These are phyloP conservation scores for Ruditapes philippinarum DNA, from an alignment of 1,140 invertebrate species.

Conservation along the genomic window DNA sequence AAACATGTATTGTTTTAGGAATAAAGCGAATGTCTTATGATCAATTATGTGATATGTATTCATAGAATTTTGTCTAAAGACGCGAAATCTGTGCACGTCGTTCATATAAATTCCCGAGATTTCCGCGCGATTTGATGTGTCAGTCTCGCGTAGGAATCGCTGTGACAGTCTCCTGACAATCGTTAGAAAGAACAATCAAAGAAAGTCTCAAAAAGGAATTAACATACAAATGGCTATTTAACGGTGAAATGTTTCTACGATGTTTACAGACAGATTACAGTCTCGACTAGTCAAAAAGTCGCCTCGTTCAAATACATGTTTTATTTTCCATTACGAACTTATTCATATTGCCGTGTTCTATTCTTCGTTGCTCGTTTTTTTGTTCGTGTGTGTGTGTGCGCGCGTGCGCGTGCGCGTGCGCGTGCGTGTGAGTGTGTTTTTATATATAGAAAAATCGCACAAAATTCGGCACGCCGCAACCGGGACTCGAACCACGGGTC, in stretches of 20 bases:
- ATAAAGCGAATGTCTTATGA: slow-evolving; percentile 37
- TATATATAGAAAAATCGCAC: no score
- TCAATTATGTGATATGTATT: slow-evolving; percentile 69
- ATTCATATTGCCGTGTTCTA: no score
- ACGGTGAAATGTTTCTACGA: slow-evolving; percentile 22
- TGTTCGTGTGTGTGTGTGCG: no score
- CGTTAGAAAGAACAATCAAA: slow-evolving; percentile 16
- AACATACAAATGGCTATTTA: slow-evolving; percentile 70
- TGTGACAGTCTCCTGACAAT: slow-evolving; percentile 52
- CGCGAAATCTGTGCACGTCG: slow-evolving; percentile 27
- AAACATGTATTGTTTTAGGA: slow-evolving; percentile 52
- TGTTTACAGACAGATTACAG: slow-evolving; percentile 27
- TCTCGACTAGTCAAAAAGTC: not conserved
- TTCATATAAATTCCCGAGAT: slow-evolving; percentile 56
- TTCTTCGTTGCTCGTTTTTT: not conserved
- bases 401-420: not conserved
- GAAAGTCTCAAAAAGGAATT: slow-evolving; percentile 54
- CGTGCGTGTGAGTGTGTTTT: no score
- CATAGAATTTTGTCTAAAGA: slow-evolving; percentile 67
- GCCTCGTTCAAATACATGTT: not conserved
- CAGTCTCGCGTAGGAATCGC: slow-evolving; percentile 44
- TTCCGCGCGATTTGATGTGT: slow-evolving; percentile 63
- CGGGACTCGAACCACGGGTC: no score
- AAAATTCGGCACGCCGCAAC: no score
- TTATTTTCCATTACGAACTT: no score